Conservation (phyloP, 2,888 invertebrate species). For the Matsumyia berberina region DNA sequence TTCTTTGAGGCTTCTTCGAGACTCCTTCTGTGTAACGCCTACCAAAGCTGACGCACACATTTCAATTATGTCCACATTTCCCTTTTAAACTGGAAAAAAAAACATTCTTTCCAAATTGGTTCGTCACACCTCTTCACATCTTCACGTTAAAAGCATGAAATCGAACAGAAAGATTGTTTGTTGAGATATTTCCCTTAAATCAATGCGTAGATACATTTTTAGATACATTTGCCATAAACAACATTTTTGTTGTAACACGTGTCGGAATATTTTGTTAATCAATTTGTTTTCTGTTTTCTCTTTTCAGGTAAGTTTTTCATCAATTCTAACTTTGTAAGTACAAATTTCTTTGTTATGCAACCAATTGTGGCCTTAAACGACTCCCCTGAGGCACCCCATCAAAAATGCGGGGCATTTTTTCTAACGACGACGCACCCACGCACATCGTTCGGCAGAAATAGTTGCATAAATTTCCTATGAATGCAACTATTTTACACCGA, state of each 20-base stretch:
- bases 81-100: too few species aligned
- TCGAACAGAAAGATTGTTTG: constrained; percentile 1
- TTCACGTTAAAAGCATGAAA: constrained; percentile 9
- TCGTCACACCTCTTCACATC: constrained; percentile 7
- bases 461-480: constrained; percentile 61
- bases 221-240: background rate
- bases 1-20: background rate
- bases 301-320: constrained; percentile 66
- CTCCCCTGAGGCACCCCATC: constrained; percentile 50
- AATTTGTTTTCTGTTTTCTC: constrained; percentile 38
- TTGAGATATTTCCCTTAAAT: too few species aligned
- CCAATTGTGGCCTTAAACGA: constrained; percentile 8
- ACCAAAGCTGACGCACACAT: too few species aligned
- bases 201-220: too few species aligned
- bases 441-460: constrained; percentile 43
- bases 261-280: constrained; percentile 26
- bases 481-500: constrained; percentile 32
- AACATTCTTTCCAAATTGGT: constrained; percentile 4
- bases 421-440: constrained; percentile 59
- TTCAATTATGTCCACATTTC: too few species aligned
- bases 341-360: constrained; percentile 24
- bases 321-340: constrained; percentile 50
- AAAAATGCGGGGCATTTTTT: constrained; percentile 20
- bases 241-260: constrained; percentile 13
- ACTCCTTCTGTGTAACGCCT: background rate